These are phyloP conservation scores for Mirounga angustirostris DNA, from an alignment of 2,113 vertebrate species.

Conservation along the genomic window DNA sequence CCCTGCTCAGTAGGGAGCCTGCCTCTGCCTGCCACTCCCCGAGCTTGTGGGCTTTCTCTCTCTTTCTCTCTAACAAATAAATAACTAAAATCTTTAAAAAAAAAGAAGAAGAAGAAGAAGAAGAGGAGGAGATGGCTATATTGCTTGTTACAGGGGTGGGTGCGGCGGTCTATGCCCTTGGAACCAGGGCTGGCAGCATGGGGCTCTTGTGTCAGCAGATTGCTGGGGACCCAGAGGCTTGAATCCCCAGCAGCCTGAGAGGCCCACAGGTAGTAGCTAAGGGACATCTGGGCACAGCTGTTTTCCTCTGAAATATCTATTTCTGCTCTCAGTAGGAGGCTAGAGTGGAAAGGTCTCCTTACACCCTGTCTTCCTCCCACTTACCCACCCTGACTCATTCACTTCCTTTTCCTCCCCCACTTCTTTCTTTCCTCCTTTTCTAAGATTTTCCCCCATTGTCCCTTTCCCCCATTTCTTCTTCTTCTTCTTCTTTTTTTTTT, in stretches of 20 bases:
- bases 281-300: neutral
- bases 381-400: neutral
- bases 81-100: neutral
- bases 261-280: neutral
- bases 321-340: neutral
- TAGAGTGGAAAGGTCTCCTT: neutral
- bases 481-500: neutral
- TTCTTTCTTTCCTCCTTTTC: neutral
- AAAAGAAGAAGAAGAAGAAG: neutral
- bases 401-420: neutral
- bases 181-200: no score
- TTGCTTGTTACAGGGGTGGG: neutral
- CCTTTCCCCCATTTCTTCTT: neutral
- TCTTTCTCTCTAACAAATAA: neutral
- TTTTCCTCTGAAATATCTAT: neutral
- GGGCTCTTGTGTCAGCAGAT: neutral
- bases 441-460: no score
- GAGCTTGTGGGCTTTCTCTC: neutral
- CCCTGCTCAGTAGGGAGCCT: neutral
- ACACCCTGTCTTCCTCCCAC: neutral
- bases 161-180: neutral
- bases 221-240: neutral
- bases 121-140: neutral
- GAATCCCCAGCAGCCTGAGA: neutral
- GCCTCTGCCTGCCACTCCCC: neutral